Evolutionary conservation across 2,113 vertebrate species (phyloP).

Genomic region (Festucalex cinctus): DNA sequence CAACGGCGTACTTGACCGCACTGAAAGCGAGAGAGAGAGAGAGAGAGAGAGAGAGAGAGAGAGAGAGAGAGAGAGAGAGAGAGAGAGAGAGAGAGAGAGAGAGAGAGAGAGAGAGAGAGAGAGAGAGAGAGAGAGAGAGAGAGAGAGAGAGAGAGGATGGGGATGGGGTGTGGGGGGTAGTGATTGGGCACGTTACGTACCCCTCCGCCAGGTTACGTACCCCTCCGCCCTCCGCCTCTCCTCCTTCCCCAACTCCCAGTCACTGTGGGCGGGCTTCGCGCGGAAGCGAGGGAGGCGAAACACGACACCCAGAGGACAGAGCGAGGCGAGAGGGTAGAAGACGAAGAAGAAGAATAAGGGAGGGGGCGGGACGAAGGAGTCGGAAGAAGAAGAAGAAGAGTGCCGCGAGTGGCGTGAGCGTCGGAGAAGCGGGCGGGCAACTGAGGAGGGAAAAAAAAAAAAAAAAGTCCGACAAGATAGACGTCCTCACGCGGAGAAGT

Average conservation of each 20-base stretch:
- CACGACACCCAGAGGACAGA: slow-evolving; percentile 76
- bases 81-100: slow-evolving; percentile 3
- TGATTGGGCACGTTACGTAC: not conserved
- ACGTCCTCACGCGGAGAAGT: slow-evolving; percentile 38
- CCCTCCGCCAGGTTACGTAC: not conserved
- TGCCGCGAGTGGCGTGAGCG: slow-evolving; percentile 47
- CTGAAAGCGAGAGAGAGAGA: slow-evolving; percentile 4
- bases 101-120: slow-evolving; percentile 5
- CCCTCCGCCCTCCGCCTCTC: slow-evolving; percentile 36
- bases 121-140: not conserved
- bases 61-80: not conserved
- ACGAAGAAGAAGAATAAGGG: slow-evolving; percentile 40
- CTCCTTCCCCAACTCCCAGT: slow-evolving; percentile 27
- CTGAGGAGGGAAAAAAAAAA: slow-evolving; percentile 44
- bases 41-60: not conserved
- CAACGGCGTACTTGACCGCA: slow-evolving; percentile 67
- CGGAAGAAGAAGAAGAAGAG: slow-evolving; percentile 30
- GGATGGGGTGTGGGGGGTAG: not conserved
- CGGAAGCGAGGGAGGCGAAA: slow-evolving; percentile 76
- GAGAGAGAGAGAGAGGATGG: not conserved
- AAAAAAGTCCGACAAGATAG: slow-evolving; percentile 68
- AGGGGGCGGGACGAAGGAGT: slow-evolving; percentile 31
- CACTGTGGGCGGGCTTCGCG: slow-evolving; percentile 69
- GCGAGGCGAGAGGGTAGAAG: slow-evolving; percentile 52
- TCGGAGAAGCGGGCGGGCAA: slow-evolving; percentile 50